Base-by-base conservation (phyloP, 35 echinoderm and acorn worm species). In the Ptychodera flava region DNA sequence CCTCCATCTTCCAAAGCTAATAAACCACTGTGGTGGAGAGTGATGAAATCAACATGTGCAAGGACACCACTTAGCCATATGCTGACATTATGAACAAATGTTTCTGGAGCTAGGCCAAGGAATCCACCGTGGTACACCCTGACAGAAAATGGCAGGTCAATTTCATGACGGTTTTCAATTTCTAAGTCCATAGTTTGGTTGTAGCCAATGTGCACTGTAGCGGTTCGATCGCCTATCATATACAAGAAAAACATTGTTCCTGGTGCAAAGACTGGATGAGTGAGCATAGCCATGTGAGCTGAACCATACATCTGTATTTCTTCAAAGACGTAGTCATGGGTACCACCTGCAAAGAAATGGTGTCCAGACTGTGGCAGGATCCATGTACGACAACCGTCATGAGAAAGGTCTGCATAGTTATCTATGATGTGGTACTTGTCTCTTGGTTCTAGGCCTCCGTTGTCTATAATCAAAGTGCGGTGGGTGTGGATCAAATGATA, bases 171-270 rank as follows among this genome's bases (percentile, higher is more conserved):
- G 79, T 93, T 53, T 64, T 64, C 45, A 64, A 64, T 64, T 22
- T 64, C 45, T 12, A 97, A 85, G 79, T 97, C 88, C 31, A 97
- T 35, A 12, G 45, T 78, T 34, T 93, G 94, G 34, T 93, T 97
- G 27, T 78, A 37, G 0, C 91, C 91, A 82, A 97, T 88, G 76
- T 97, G 94, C 15, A 97, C 84, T 35, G 94, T 97, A n/a, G 91
- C 94, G 14, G 91, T 90, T 30, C 94, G 85, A 88, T 97, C 94
- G 16, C 94, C 94, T 45, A 97, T 97, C 94, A 97, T 97, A 52
- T 97, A 92, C 34, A 92, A 78, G 88, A 97, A 97, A 33, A 90
- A 93, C 30, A 97, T 33, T 0, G 94, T 85, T 16, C 82, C 86
- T 79, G 88, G 82, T 14, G 38, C 84, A 33, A 84, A 85, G 15